A percentile compares a stretch with the other conserved stretches of the same genome.
Conservation (phyloP, 2,888 invertebrate species). For the Tachina lurida region DNA sequence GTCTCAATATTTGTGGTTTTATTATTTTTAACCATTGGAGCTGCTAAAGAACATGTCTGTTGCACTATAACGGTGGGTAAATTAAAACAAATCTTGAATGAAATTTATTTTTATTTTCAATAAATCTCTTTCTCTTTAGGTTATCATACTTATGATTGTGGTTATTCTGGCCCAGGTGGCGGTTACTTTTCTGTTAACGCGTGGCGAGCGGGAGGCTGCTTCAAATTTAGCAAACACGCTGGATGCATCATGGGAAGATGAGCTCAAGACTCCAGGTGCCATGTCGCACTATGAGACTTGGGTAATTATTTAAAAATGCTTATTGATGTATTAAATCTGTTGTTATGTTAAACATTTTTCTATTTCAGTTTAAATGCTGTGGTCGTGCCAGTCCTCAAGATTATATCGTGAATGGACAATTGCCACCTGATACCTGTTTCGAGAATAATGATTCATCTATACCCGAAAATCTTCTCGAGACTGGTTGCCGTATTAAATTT, state of each 20-base stretch:
- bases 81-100: background rate
- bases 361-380: constrained; percentile 78
- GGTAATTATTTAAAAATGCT: constrained; percentile 73
- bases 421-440: constrained; percentile 79
- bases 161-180: constrained; percentile 75
- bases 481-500: constrained; percentile 78
- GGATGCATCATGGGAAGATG: constrained; percentile 83
- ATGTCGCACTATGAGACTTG: constrained; percentile 80
- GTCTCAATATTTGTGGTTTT: constrained; percentile 84
- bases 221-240: constrained; percentile 76
- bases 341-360: constrained; percentile 6
- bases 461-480: constrained; percentile 76
- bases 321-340: background rate
- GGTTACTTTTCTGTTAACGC: constrained; percentile 71
- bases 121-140: constrained; percentile 73
- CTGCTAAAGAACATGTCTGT: constrained; percentile 92
- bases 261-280: constrained; percentile 76
- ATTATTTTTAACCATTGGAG: constrained; percentile 95
- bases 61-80: constrained; percentile 90
- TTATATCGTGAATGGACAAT: constrained; percentile 77
- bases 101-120: background rate
- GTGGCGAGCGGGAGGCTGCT: constrained; percentile 64
- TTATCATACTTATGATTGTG: constrained; percentile 75
- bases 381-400: constrained; percentile 80
- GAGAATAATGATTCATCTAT: constrained; percentile 74